These are phyloP conservation scores for Poecile montanus DNA, from an alignment of 2,797 vertebrate species.

Conservation along the genomic window DNA sequence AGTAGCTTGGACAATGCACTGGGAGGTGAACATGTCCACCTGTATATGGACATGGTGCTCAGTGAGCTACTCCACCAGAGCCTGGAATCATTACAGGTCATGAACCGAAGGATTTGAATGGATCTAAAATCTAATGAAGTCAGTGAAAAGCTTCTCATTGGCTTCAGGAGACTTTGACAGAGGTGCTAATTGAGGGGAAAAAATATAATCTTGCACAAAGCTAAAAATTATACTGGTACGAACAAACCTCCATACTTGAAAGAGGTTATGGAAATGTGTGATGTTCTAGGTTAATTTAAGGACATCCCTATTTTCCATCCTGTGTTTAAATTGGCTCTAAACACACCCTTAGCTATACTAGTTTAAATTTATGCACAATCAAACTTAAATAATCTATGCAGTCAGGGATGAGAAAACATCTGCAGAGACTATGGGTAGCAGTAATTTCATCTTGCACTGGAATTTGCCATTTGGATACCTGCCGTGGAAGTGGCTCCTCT, in stretches of 20 bases:
- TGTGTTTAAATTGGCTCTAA: not conserved
- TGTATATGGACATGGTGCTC: not conserved
- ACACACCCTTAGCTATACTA: not conserved
- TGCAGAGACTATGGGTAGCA: not conserved
- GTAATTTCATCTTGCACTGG: not conserved
- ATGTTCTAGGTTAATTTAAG: not conserved
- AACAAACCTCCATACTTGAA: not conserved
- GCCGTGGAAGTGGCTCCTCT: not conserved
- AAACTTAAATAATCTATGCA: not conserved
- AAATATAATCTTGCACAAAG: not conserved
- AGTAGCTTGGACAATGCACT: not conserved
- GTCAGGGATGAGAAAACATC: not conserved
- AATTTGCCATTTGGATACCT: not conserved
- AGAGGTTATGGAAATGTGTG: not conserved
- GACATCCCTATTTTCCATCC: not conserved
- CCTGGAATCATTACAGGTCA: not conserved
- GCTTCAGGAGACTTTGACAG: not conserved
- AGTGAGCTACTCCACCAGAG: not conserved
- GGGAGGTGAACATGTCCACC: not conserved
- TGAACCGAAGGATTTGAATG: not conserved
- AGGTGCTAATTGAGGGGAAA: not conserved
- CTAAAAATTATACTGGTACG: not conserved
- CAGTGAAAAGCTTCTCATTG: not conserved
- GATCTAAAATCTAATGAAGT: not conserved
- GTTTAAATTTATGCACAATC: not conserved